Conservation (phyloP, 37 sponge, comb jelly and placozoan genomes). For the Spongia lamella region DNA sequence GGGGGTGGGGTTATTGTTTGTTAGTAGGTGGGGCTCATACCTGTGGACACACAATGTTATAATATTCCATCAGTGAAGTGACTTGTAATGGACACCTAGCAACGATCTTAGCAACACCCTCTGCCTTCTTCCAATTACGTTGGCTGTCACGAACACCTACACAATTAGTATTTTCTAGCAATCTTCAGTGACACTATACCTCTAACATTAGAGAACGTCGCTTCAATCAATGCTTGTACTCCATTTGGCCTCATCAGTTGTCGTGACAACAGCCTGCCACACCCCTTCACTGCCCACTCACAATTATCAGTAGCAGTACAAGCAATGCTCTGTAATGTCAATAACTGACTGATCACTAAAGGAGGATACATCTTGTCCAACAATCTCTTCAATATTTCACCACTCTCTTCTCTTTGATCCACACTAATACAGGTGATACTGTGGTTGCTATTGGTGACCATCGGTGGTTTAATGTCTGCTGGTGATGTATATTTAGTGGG, state of each 20-base stretch:
- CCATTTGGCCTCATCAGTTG: conserved; percentile 68
- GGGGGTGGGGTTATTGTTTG: no score
- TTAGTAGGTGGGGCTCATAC: no score
- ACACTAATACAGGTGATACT: not conserved
- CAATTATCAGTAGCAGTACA: not conserved
- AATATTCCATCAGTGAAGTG: conserved; percentile 49
- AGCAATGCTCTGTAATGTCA: conserved; percentile 40
- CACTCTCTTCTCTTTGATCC: conserved; percentile 16
- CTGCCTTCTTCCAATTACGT: conserved; percentile 54
- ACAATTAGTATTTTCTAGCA: no score
- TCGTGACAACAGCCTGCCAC: conserved; percentile 74
- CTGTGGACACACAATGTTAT: conserved; percentile 69
- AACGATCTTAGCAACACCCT: conserved; percentile 54
- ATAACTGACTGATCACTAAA: conserved; percentile 39
- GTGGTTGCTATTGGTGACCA: no score
- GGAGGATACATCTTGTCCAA: conserved; percentile 43
- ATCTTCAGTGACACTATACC: conserved; percentile 11
- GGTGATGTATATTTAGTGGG: no score
- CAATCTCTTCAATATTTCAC: conserved; percentile 11
- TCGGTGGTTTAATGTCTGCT: no score
- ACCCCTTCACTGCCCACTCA: conserved; percentile 58
- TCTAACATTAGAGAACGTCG: conserved; percentile 33
- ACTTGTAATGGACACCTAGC: conserved; percentile 56
- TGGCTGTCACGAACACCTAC: not conserved
- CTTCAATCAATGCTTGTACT: conserved; percentile 49